Percentiles rank a stretch among this genome's conserved stretches.
These are phyloP conservation scores for Emydocephalus ijimae DNA, from an alignment of 2,113 vertebrate genomes.

Conservation along the genomic window DNA sequence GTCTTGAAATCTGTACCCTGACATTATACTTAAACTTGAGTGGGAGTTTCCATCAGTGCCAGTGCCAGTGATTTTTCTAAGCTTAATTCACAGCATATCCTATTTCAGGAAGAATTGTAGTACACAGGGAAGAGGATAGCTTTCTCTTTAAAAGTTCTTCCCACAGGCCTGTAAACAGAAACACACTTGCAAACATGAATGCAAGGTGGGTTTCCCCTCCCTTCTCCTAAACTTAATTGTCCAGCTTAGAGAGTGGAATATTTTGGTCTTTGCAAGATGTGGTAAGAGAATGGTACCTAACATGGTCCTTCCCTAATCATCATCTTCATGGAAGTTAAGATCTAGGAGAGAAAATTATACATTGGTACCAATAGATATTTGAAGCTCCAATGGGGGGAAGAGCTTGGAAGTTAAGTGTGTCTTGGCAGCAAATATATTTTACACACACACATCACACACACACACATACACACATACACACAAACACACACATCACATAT, in stretches of 20 bases:
- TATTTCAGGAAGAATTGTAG: neutral
- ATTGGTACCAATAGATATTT: neutral
- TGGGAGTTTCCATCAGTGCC: neutral
- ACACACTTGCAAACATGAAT: neutral
- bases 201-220: neutral
- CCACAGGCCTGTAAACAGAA: neutral
- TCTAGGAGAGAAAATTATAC: neutral
- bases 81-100: neutral
- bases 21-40: neutral
- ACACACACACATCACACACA: neutral
- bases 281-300: neutral
- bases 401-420: neutral
- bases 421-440: neutral
- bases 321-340: neutral
- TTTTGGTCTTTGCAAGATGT: neutral
- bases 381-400: neutral
- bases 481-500: neutral
- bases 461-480: neutral
- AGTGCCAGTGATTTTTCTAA: neutral
- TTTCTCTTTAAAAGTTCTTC: neutral
- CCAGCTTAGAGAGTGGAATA: neutral
- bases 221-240: neutral
- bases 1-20: neutral
- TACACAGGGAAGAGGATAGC: neutral
- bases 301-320: neutral